These are phyloP conservation scores for Meteorus cinctellus DNA, from an alignment of 2,888 invertebrate species.

Conservation along the genomic window DNA sequence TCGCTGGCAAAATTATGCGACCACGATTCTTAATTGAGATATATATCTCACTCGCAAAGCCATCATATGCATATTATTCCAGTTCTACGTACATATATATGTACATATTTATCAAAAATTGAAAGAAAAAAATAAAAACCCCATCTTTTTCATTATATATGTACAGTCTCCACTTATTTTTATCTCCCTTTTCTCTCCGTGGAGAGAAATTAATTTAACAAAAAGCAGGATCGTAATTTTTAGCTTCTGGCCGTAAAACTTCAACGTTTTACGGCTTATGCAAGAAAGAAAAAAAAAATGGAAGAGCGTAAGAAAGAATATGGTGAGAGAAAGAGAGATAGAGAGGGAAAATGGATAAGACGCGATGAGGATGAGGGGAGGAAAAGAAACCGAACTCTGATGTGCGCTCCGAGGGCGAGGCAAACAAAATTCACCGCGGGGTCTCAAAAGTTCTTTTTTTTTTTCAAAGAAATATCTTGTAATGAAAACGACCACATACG, in stretches of 20 bases:
- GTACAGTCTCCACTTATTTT: slow-evolving; percentile 14
- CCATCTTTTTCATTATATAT: slow-evolving; percentile 7
- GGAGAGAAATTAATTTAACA: slow-evolving; percentile 61
- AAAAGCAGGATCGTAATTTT: slow-evolving; percentile 65
- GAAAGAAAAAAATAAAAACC: neutral
- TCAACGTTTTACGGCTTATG: slow-evolving; percentile 53
- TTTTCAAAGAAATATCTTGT: neutral
- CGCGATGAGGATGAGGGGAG: slow-evolving; percentile 7
- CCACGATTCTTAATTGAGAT: too few species aligned
- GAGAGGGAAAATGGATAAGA: slow-evolving; percentile 30
- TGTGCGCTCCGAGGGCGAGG: slow-evolving; percentile 46
- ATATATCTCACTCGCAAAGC: slow-evolving; percentile 41
- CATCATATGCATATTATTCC: slow-evolving; percentile 6
- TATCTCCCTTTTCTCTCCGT: slow-evolving; percentile 27
- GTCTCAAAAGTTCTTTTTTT: slow-evolving; percentile 19
- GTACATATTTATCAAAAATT: slow-evolving; percentile 4
- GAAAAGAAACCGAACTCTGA: neutral
- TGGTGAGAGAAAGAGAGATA: slow-evolving; percentile 17
- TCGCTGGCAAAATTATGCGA: too few species aligned
- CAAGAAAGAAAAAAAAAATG: slow-evolving; percentile 33
- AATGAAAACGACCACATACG: slow-evolving; percentile 21
- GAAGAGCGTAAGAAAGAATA: slow-evolving; percentile 23
- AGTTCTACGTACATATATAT: neutral
- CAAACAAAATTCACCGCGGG: slow-evolving; percentile 46
- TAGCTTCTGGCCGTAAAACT: slow-evolving; percentile 58